These are phyloP conservation scores for Diloba caeruleocephala DNA, from an alignment of 2,888 invertebrate species.

Conservation along the genomic window DNA sequence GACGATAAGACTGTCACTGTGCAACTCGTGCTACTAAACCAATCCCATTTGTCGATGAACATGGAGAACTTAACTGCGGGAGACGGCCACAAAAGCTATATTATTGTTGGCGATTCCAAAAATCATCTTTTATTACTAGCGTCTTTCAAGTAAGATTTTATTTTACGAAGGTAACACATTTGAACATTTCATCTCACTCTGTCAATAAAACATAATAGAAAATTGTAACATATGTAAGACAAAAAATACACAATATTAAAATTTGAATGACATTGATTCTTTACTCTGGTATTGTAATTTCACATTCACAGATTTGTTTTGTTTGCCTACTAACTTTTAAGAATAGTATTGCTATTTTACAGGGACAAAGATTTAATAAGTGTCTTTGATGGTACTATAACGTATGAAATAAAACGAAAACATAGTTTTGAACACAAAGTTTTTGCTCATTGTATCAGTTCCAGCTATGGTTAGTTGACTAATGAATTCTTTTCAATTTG, in stretches of 20 bases:
- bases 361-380: conserved; percentile 81
- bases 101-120: conserved; percentile 91
- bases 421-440: conserved; percentile 79
- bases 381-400: conserved; percentile 80
- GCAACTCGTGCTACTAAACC: conserved; percentile 79
- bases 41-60: conserved; percentile 77
- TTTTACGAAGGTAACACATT: background rate
- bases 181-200: too few species aligned
- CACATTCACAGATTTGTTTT: too few species aligned
- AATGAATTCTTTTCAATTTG: conserved; percentile 3
- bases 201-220: too few species aligned
- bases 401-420: conserved; percentile 78
- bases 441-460: conserved; percentile 89
- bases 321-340: too few species aligned
- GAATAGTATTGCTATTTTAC: too few species aligned
- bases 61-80: conserved; percentile 83
- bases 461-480: conserved; percentile 87
- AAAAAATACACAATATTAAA: too few species aligned
- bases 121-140: conserved; percentile 90
- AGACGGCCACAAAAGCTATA: conserved; percentile 84
- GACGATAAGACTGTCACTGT: conserved; percentile 71
- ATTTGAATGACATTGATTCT: too few species aligned
- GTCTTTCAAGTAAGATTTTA: conserved; percentile 85
- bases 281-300: too few species aligned
- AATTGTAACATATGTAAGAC: too few species aligned